Percentiles rank a stretch among this genome's conserved stretches.
Conservation (phyloP, 1,140 invertebrate species). For the Chrysomallon squamiferum region DNA sequence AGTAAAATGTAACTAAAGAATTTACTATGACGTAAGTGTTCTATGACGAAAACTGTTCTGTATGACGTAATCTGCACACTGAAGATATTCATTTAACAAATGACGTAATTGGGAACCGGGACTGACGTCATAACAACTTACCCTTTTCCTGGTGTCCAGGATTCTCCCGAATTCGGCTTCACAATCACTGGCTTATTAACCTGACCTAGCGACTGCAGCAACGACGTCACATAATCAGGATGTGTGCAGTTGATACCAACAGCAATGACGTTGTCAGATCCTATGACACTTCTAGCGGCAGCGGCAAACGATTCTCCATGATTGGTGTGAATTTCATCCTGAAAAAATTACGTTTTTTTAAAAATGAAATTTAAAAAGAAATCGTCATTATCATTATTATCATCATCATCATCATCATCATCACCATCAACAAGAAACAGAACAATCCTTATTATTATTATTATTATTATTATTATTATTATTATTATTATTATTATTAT, state of each 20-base stretch:
- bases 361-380: not conserved
- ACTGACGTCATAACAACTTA: conserved; percentile 32
- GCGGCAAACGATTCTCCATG: conserved; percentile 75
- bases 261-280: conserved; percentile 74
- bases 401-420: not conserved
- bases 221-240: conserved; percentile 68
- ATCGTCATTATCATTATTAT: not conserved
- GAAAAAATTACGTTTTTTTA: conserved; percentile 13
- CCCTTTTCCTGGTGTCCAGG: conserved; percentile 70
- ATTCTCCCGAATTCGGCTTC: conserved; percentile 79
- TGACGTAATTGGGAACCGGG: too few relatives aligned
- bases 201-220: conserved; percentile 62
- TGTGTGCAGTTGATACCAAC: conserved; percentile 87
- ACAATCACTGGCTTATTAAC: conserved; percentile 66
- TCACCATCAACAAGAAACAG: too few relatives aligned
- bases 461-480: not conserved
- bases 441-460: not conserved
- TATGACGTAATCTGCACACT: too few relatives aligned
- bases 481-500: not conserved
- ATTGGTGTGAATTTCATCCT: conserved; percentile 56
- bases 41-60: too few relatives aligned
- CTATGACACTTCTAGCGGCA: conserved; percentile 66
- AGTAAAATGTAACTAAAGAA: too few relatives aligned
- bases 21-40: too few relatives aligned
- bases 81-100: too few relatives aligned